These are phyloP conservation scores for Salvelinus sp. DNA, from an alignment of 2,113 vertebrate genomes.

Conservation along the genomic window DNA sequence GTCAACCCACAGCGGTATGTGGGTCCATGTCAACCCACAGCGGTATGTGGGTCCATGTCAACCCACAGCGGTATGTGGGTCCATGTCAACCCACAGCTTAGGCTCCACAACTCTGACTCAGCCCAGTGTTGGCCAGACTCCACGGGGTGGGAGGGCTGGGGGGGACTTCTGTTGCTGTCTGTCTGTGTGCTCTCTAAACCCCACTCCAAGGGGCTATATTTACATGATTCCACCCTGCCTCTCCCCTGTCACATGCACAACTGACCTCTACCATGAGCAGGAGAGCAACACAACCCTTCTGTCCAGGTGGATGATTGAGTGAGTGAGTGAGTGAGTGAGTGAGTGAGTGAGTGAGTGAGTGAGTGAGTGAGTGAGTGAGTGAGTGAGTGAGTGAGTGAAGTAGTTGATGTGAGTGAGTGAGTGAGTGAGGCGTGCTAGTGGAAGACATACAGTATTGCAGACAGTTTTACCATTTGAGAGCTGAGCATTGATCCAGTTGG, in stretches of 20 bases:
- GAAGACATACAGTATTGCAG: background rate
- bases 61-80: no score
- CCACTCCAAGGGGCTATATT: conserved; percentile 66
- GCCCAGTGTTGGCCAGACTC: background rate
- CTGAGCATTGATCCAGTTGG: conserved; percentile 94
- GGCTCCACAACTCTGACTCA: background rate
- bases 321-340: conserved; percentile 6
- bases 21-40: no score
- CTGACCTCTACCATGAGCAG: conserved; percentile 43
- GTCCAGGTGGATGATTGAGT: conserved; percentile 3
- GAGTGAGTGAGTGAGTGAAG: no score
- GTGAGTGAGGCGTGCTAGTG: no score
- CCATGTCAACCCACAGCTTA: background rate
- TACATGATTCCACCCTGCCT: conserved; percentile 16
- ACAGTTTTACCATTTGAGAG: conserved; percentile 85
- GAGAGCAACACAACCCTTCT: background rate
- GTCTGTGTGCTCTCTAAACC: conserved; percentile 58
- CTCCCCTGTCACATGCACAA: conserved; percentile 28
- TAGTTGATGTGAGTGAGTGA: no score
- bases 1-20: no score
- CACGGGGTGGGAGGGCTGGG: background rate
- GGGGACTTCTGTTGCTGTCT: conserved; percentile 66
- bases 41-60: no score
- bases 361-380: background rate
- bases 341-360: conserved; percentile 4